Evolutionary conservation across 1,140 invertebrate genomes (phyloP), one percentile per base, ranked within the genome.

Genomic region (Micrasema minimum): DNA sequence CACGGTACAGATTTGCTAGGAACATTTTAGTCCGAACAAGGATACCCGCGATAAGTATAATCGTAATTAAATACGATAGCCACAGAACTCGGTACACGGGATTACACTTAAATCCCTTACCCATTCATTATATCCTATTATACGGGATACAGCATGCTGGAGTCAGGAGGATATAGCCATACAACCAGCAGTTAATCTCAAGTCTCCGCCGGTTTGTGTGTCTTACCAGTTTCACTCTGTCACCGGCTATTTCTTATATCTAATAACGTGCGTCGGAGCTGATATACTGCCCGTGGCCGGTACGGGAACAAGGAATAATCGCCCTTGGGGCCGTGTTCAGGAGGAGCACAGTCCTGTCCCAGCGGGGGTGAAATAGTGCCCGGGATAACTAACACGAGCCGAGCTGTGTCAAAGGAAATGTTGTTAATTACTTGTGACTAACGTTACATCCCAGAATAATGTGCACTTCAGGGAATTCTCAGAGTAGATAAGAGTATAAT

Each of bases 201-300:
- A n/a, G 31, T n/a, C 66, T 57, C 37, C 12, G 35, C 31, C 41
- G 31, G 43, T 31, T 45, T 53, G 53, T 31, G 65, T 26, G 69
- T 59, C 61, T 69, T 41, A 69, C 67, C 48, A 59, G 66, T 53
- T 73, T 69, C 61, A 69, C 61, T 73, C 69, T 73, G 72, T 65
- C 67, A 57, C 35, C 67, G 59, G 67, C 61, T 61, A 70, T 73
- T 69, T 70, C 62, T 70, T 70, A 67, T 74, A 71, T 74, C 62
- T 70, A 68, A 74, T 74, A 74, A 67, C 62, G 45, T 51, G 68
- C 53, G 46, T 59, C 65, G 31, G 41, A 55, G 35, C 57, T 50
- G 57, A 74, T 61, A 67, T 71, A 50, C 41, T 51, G 50, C 22
- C 22, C 12, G 12, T 51, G 50, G 20, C 22, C n/a, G 7, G 50